phyloP scores from a whole-genome alignment of 2,797 vertebrate species.

The Diceros bicornis region DNA sequence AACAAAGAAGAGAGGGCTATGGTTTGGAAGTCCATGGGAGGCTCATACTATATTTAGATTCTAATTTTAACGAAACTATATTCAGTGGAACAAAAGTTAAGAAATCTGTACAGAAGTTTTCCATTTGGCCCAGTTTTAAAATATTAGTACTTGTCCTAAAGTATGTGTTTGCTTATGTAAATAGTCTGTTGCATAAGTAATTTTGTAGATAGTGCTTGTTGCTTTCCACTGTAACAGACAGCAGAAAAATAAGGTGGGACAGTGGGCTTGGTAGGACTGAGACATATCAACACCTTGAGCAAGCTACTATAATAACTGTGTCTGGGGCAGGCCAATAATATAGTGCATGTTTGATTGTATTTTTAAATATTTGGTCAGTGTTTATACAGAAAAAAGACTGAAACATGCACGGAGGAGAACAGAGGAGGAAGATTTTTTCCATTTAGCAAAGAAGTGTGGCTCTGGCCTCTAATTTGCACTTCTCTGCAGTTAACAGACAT shows the following conservation, averaged over 20 bases:
- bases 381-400: slow-evolving; percentile 36
- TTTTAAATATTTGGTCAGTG: slow-evolving; percentile 21
- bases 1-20: neutral
- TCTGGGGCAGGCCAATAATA: neutral
- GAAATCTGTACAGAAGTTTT: neutral
- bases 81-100: slow-evolving; percentile 15
- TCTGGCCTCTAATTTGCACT: neutral
- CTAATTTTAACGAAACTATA: slow-evolving; percentile 46
- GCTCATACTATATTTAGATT: slow-evolving; percentile 7
- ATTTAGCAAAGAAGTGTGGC: neutral
- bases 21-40: neutral
- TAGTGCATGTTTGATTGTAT: neutral
- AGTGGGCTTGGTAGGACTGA: neutral
- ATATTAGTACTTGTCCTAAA: neutral
- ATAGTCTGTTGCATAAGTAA: neutral
- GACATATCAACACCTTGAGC: neutral
- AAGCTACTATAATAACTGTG: neutral
- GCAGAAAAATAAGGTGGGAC: neutral
- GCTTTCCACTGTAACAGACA: neutral
- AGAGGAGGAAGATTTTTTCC: neutral
- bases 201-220: neutral
- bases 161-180: neutral
- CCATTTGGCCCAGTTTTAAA: neutral
- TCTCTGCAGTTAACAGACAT: neutral
- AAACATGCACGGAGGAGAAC: neutral